A percentile compares a stretch with the other conserved stretches of the same genome.
Evolutionary conservation across 2,113 vertebrate genomes (phyloP).

Genomic region (Pipa parva): DNA sequence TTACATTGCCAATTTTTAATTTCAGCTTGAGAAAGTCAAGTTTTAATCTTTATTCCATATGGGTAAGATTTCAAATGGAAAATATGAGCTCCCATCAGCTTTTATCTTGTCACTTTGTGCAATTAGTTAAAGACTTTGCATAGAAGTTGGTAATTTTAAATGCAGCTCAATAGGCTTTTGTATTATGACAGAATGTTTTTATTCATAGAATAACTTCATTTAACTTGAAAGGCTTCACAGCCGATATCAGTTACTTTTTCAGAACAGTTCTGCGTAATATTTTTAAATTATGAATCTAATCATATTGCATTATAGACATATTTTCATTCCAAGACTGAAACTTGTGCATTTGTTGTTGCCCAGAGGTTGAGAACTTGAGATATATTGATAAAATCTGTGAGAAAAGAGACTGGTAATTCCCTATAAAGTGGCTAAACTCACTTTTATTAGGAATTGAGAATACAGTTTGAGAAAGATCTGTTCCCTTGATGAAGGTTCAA

Average conservation of each 20-base stretch:
- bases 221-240: not conserved
- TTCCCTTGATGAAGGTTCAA: too few species aligned
- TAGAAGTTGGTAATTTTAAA: slow-evolving; percentile 15
- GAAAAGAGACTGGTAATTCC: too few species aligned
- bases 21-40: not conserved
- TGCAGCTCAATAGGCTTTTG: slow-evolving; percentile 7
- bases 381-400: too few species aligned
- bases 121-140: slow-evolving; percentile 28
- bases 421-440: too few species aligned
- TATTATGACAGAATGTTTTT: slow-evolving; percentile 4
- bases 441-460: too few species aligned
- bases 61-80: slow-evolving; percentile 8
- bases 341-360: too few species aligned
- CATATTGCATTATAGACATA: too few species aligned
- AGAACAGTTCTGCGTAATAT: too few species aligned
- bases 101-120: slow-evolving; percentile 32
- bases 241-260: not conserved
- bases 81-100: slow-evolving; percentile 12
- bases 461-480: too few species aligned
- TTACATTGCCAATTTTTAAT: slow-evolving; percentile 16
- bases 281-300: too few species aligned
- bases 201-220: slow-evolving; percentile 3
- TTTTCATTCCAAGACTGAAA: too few species aligned
- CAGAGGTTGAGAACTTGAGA: too few species aligned
- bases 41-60: slow-evolving; percentile 11